Evolutionary conservation across 1,140 invertebrate genomes (phyloP), one percentile per base, ranked within the genome.

Genomic region (Choristoneura fumiferana): DNA sequence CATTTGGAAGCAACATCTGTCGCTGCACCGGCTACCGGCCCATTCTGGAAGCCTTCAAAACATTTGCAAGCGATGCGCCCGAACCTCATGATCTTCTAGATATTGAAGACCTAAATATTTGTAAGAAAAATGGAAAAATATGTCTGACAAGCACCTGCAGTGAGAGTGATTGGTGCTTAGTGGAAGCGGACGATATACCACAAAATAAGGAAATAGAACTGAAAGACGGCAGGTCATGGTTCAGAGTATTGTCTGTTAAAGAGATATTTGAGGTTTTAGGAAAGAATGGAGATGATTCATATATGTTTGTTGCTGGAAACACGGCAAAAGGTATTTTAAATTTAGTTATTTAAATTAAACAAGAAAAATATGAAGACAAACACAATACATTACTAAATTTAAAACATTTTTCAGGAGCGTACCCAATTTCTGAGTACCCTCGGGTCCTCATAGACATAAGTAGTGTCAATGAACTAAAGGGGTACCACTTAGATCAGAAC

Each of bases 11-110:
- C 60, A 96, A 96, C 73, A 91, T 95, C 12, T 96, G 95, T 64
- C 90, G 95, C 18, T 96, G 95, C 73, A 96, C 95, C 1, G 95
- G 95, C 0, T 96, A 95, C 70, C 86, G 95, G 60, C 93, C 95
- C 0, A 96, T 96, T 71, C 83, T 96, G 14, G 93, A 95, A 37
- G 91, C 94, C 2, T 95, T 95, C 69, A 95, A 95, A 80, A 91
- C 92, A 29, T 92, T 94, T 52, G 92, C 92, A 4, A 84, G 65
- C 36, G 93, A 94, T 71, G 91, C 92, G 0, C 74, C 80, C 0
- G 76, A 78, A 22, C 71, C 73, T 29, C 6, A 34, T 5, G n/a
- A 54, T 18, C 9, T 35, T 4, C 13, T 9, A 54, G 39, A 57
- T n/a, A 57, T 84, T 12, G 81, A 86, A 71, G 78, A 86, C 40